Evolutionary conservation across 2,888 invertebrate species (phyloP).

Genomic region (Syrphus vitripennis): DNA sequence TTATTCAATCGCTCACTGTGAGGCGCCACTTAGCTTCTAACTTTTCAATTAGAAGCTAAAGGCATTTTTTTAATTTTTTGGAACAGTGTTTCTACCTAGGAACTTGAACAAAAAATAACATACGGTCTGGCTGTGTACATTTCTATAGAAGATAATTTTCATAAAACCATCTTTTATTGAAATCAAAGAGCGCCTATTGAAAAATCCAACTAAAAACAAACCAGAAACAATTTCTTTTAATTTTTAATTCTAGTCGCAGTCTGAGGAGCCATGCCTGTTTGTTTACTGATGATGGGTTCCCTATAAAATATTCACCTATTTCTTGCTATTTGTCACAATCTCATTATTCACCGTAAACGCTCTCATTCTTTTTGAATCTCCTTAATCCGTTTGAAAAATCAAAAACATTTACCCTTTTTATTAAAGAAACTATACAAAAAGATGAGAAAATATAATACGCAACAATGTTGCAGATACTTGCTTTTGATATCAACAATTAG

Average conservation of each 20-base stretch:
- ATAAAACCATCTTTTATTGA: neutral
- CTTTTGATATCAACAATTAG: neutral
- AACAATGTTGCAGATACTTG: neutral
- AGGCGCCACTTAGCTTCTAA: too few relatives aligned
- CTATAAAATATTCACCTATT: neutral
- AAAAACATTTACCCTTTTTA: constrained; percentile 27
- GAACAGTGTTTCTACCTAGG: too few relatives aligned
- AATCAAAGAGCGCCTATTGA: neutral
- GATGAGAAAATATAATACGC: neutral
- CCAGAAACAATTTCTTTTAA: too few relatives aligned
- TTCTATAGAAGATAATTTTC: too few relatives aligned
- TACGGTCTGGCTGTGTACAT: too few relatives aligned
- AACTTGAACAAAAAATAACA: too few relatives aligned
- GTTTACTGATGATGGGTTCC: neutral
- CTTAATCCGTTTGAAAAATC: constrained; percentile 11
- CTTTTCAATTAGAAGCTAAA: too few relatives aligned
- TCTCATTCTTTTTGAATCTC: constrained; percentile 15
- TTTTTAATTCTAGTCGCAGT: too few relatives aligned
- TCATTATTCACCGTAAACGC: constrained; percentile 19
- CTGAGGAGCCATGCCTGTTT: neutral
- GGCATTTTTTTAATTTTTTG: too few relatives aligned
- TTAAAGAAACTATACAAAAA: constrained; percentile 1
- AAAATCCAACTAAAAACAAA: neutral
- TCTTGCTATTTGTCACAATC: constrained; percentile 7
- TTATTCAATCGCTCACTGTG: too few relatives aligned